Conservation (phyloP, 2,797 vertebrate genomes). For the Falco novaeseelandiae region DNA sequence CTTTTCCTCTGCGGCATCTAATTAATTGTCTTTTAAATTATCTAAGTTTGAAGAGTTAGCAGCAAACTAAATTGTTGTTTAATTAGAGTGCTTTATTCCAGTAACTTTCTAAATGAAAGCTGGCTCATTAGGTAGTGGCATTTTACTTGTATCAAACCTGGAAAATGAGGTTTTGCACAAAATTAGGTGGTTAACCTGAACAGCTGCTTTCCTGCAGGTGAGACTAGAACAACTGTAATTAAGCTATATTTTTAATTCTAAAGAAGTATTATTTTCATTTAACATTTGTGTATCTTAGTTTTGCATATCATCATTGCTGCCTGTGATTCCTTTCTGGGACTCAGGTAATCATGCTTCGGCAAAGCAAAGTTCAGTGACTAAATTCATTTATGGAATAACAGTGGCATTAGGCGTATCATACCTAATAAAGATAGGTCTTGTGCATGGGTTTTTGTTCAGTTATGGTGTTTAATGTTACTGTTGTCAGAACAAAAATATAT, state of each 20-base stretch:
- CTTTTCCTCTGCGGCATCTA: not conserved
- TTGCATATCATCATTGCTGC: not conserved
- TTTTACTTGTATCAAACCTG: constrained; percentile 20
- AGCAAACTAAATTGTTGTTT: not conserved
- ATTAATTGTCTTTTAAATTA: not conserved
- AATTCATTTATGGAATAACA: not conserved
- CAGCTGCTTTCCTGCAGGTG: not conserved
- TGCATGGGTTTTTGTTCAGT: not conserved
- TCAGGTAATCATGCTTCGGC: not conserved
- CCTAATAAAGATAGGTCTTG: not conserved
- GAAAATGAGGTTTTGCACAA: constrained; percentile 1
- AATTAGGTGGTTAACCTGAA: not conserved
- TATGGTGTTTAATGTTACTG: not conserved
- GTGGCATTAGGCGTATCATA: not conserved
- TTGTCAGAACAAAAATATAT: not conserved
- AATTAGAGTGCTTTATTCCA: constrained; percentile 8
- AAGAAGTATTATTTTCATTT: not conserved
- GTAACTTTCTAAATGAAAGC: not conserved
- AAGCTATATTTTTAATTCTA: constrained; percentile 8
- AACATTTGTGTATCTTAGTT: not conserved
- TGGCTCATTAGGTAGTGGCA: not conserved
- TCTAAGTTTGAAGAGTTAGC: not conserved
- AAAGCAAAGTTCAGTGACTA: not conserved
- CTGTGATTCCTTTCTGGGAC: not conserved
- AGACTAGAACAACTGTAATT: constrained; percentile 5